A percentile compares a stretch with the other conserved stretches of the same genome.
These are phyloP conservation scores for Callipepla squamata DNA, from an alignment of 2,113 vertebrate genomes.

Conservation along the genomic window DNA sequence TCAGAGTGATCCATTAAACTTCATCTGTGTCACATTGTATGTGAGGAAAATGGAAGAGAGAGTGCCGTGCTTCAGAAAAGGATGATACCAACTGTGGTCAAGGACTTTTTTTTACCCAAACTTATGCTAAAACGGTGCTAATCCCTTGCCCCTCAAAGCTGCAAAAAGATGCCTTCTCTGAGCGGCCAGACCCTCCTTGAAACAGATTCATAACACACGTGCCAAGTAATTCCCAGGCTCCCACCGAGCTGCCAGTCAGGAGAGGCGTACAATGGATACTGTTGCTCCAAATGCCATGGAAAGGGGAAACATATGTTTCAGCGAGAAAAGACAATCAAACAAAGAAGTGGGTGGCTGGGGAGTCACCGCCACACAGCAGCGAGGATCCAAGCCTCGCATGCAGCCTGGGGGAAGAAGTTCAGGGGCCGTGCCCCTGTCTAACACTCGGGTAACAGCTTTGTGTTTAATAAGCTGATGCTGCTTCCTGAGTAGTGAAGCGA, in stretches of 20 bases:
- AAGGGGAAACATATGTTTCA: constrained; percentile 43
- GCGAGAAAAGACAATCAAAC: constrained; percentile 55
- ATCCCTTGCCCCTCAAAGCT: constrained; percentile 16
- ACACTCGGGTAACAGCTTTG: constrained; percentile 25
- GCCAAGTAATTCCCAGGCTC: constrained; percentile 51
- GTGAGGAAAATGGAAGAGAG: not conserved
- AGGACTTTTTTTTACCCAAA: not conserved
- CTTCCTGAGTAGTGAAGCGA: not conserved
- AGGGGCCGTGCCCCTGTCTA: not conserved
- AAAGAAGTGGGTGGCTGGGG: constrained; percentile 29
- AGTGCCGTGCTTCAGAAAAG: not conserved
- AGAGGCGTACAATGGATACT: constrained; percentile 40
- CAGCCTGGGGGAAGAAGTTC: not conserved
- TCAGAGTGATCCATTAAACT: not conserved
- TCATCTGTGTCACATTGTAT: not conserved
- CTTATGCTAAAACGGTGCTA: not conserved
- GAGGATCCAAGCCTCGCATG: accelerated
- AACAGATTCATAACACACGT: not conserved
- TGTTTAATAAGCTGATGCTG: constrained; percentile 40
- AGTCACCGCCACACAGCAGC: constrained; percentile 9
- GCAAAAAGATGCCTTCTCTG: not conserved
- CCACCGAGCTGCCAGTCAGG: constrained; percentile 55
- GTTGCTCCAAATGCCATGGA: constrained; percentile 17
- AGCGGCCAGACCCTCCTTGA: constrained; percentile 14
- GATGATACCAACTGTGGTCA: not conserved